Evolutionary conservation across 2,888 invertebrate genomes (phyloP), one percentile per base, ranked within the genome.

Genomic region (Xylota segnis): DNA sequence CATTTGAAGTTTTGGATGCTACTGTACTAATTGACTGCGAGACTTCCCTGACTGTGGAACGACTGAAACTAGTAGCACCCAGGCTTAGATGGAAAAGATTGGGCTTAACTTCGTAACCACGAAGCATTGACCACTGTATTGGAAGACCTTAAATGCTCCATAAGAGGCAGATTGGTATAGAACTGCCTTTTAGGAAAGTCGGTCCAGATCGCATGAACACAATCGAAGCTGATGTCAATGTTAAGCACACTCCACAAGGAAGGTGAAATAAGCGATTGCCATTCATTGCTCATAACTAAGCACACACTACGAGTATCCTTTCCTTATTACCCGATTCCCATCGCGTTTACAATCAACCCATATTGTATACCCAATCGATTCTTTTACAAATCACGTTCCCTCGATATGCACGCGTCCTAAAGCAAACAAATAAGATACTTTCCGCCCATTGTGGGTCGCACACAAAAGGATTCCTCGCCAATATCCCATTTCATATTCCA

Each of bases 401-500:
- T 16, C 65, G 50, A 65, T 65, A 47, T 50, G 34, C 58, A 58
- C 58, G 34, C 47, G 9, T 47, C 16, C 50, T 12, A 23, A 18
- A 65, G 34, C 9, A 40, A 54, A 54, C 40, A 68, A 68, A 54
- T 54, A 68, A 40, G 16, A n/a, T 16, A 37, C 37, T 16, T 18
- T 3, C 32, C 23, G 0, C 16, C 16, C 10, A 52, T 12, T 7
- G 12, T 23, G n/a, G 52, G 23, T 23, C 37, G 6, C 6, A 66
- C 40, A 6, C 43, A 6, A 68, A 37, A 40, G 16, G 40, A 37
- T 12, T 6, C 23, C 10, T 5, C 14, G 16, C 16, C 45, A 56
- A 56, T 54, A 65, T 43, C 45, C 54, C n/a, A 65, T 63, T 63
- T 43, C 14, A 61, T 52, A 63, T 74, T 54, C 74, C 56, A 45